phyloP scores from a whole-genome alignment of 2,888 invertebrate species.

The Perizoma affinitatum region DNA sequence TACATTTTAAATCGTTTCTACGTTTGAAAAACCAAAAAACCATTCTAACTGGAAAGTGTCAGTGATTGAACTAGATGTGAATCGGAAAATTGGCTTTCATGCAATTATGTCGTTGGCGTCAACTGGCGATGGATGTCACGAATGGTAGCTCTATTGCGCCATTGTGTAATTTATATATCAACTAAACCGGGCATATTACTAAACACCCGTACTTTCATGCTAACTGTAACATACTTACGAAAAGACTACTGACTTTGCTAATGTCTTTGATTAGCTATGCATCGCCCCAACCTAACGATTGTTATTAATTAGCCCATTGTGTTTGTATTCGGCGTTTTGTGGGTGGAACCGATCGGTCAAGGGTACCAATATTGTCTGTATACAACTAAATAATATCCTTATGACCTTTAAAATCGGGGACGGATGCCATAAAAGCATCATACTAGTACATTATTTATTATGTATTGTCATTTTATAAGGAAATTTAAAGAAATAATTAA shows the following conservation, averaged over 20 bases:
- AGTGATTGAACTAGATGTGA: too few species aligned
- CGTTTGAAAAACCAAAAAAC: too few species aligned
- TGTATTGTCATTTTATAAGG: slow-evolving; percentile 27
- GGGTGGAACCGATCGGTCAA: slow-evolving; percentile 67
- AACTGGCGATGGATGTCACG: too few species aligned
- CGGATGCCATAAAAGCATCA: slow-evolving; percentile 37
- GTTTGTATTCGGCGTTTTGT: slow-evolving; percentile 58
- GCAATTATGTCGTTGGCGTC: too few species aligned
- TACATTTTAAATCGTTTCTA: too few species aligned
- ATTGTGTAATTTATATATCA: not conserved
- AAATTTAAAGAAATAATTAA: slow-evolving; percentile 27
- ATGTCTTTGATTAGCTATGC: slow-evolving; percentile 53
- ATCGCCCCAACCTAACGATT: slow-evolving; percentile 51
- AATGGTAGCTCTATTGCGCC: not conserved
- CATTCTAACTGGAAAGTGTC: too few species aligned
- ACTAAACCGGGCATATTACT: not conserved
- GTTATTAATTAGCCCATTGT: slow-evolving; percentile 68
- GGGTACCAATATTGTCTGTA: slow-evolving; percentile 51
- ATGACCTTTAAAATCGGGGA: slow-evolving; percentile 48
- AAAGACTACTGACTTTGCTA: slow-evolving; percentile 40
- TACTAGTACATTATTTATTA: slow-evolving; percentile 32
- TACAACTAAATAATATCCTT: slow-evolving; percentile 43
- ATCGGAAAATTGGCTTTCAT: too few species aligned
- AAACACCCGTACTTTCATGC: not conserved
- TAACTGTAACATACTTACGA: slow-evolving; percentile 22